These are phyloP conservation scores for Platanista minor DNA, from an alignment of 2,113 vertebrate genomes.

Conservation along the genomic window DNA sequence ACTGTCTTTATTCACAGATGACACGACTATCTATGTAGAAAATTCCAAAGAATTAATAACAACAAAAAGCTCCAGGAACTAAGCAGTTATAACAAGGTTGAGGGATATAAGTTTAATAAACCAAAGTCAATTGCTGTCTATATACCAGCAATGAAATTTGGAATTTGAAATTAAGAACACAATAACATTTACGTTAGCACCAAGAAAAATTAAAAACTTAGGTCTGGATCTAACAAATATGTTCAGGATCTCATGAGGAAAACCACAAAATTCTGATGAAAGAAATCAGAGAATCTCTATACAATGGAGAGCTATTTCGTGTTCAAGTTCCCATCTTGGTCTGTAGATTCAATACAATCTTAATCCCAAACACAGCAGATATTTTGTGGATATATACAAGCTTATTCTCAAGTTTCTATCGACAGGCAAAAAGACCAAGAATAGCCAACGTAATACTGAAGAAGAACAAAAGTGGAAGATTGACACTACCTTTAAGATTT, in stretches of 20 bases:
- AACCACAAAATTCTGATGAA: background rate
- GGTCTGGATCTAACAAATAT: background rate
- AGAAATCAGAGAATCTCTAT: background rate
- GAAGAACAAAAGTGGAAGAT: background rate
- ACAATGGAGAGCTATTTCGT: background rate
- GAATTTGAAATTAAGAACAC: background rate
- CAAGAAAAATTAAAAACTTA: background rate
- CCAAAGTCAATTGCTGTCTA: background rate
- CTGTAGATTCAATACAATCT: background rate
- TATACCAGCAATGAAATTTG: background rate
- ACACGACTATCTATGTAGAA: background rate
- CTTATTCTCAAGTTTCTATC: background rate
- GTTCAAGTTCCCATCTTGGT: background rate
- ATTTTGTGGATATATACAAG: background rate
- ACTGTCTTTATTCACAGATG: background rate
- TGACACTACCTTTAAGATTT: background rate
- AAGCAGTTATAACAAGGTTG: background rate
- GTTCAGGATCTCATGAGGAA: background rate
- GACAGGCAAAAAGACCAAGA: background rate
- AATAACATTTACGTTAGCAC: background rate
- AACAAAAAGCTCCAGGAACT: background rate
- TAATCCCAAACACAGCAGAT: background rate
- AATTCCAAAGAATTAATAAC: background rate
- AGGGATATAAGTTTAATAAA: background rate
- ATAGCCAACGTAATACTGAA: background rate